Evolutionary conservation across 1,140 invertebrate species (phyloP).

Genomic region (Octopus bimaculoides): DNA sequence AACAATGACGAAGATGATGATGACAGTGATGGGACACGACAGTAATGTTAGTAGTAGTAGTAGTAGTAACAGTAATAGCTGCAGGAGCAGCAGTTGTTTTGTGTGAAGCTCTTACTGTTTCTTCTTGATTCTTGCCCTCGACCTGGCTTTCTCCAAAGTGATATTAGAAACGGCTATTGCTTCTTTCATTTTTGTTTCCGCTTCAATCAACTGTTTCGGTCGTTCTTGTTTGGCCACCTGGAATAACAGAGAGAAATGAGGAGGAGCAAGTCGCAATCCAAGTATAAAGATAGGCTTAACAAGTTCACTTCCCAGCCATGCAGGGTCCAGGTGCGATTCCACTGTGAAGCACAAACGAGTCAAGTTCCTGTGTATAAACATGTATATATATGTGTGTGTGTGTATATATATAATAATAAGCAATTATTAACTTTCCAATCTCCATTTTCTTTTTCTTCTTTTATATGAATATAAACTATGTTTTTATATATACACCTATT

Average conservation of each 20-base stretch:
- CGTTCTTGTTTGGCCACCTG: conserved; percentile 42
- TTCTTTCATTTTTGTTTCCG: conserved; percentile 40
- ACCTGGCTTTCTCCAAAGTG: conserved; percentile 41
- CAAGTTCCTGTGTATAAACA: not conserved
- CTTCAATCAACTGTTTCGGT: conserved; percentile 39
- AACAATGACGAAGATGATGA: too few species aligned
- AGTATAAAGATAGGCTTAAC: not conserved
- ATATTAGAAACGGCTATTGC: conserved; percentile 44
- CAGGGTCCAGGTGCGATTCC: not conserved
- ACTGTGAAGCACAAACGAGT: not conserved
- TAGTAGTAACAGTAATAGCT: too few species aligned
- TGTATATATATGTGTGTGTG: not conserved
- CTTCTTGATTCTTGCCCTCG: conserved; percentile 42
- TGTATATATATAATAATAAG: too few species aligned
- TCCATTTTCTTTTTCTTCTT: too few species aligned
- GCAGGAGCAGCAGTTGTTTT: too few species aligned
- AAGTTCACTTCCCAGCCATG: not conserved
- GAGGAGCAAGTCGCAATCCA: not conserved
- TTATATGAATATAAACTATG: too few species aligned
- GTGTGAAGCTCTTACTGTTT: conserved; percentile 28
- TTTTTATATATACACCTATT: too few species aligned
- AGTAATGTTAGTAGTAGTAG: too few species aligned
- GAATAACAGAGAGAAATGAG: not conserved
- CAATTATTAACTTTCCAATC: too few species aligned
- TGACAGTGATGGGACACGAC: too few species aligned